Base-by-base conservation (phyloP, 2,888 invertebrate species). In the Diarsia mendica region DNA sequence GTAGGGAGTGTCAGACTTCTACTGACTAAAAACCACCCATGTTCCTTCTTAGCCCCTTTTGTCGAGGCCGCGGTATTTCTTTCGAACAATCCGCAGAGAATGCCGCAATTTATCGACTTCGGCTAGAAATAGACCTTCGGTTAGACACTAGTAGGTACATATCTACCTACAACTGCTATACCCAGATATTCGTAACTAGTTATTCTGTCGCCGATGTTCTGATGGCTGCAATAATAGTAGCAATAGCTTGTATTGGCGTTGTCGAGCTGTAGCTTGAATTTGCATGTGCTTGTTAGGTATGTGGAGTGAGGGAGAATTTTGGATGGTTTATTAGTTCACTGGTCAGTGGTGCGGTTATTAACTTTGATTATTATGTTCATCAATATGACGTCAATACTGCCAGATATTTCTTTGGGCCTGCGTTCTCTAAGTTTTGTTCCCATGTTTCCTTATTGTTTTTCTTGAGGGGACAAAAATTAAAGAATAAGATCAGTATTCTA, bases 181-280 rank as follows among this genome's bases (percentile, higher is more conserved):
- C 44, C 67, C 67, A 51, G 48, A 20, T 33, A 48, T 58, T 55
- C 18, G 55, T 53, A 51, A 53, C 58, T 67, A 55, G 73, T 72
- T 66, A 66, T 72, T 80, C 67, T 53, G n/a, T 44, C 3, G n/a
- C 51, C 23, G 48, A 51, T 70, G 58, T 64, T 53, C 63, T 58
- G 55, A 65, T 68, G 23, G n/a, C 33, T 33, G 18, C 39, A 39
- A 39, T 51, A 71, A 71, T 75, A 67, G 55, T 8, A 1, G 46
- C 51, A 11, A 63, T 64, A 76, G 55, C 70, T 49, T 46, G 23
- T 46, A 61, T 70, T 77, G 33, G 23, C 49, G 44, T 15, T 64
- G 49, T 44, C 28, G 20, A 3, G 18, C 8, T 68, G 18, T 11
- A 48, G 23, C 18, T 58, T 46, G 11, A 3, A 33, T 53, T 49